Conservation (phyloP, 1,140 invertebrate species). For the Aleiodes sp. region DNA sequence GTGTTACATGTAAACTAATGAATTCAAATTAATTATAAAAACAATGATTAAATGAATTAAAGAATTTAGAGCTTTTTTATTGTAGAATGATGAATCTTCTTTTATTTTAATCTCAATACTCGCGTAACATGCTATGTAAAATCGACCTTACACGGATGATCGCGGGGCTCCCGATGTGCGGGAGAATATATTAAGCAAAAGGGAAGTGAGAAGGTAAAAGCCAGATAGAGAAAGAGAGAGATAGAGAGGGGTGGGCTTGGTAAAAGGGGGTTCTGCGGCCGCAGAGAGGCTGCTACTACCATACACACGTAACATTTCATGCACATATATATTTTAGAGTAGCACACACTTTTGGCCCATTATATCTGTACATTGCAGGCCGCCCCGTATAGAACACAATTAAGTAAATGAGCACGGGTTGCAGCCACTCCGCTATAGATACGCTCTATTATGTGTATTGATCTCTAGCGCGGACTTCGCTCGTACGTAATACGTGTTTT, state of each 20-base stretch:
- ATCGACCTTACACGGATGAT: neutral
- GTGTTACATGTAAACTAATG: too few relatives aligned
- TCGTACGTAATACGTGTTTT: slow-evolving; percentile 64
- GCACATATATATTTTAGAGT: slow-evolving; percentile 24
- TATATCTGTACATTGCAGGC: slow-evolving; percentile 16
- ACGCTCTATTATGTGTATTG: slow-evolving; percentile 66
- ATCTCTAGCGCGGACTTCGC: slow-evolving; percentile 61
- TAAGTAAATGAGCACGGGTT: slow-evolving; percentile 67
- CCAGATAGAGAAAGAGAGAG: neutral
- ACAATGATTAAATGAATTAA: too few relatives aligned
- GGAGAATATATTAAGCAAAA: neutral
- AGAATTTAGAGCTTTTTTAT: too few relatives aligned
- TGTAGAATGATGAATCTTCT: too few relatives aligned
- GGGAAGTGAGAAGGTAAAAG: neutral
- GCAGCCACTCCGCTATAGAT: slow-evolving; percentile 59
- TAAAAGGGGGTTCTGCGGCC: slow-evolving; percentile 10
- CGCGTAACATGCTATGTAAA: neutral
- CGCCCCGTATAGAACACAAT: slow-evolving; percentile 64
- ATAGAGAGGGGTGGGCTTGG: neutral
- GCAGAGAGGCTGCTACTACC: slow-evolving; percentile 34
- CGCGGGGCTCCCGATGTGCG: neutral
- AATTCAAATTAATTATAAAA: too few relatives aligned
- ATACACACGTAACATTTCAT: too few relatives aligned
- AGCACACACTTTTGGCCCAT: slow-evolving; percentile 18
- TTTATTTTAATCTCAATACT: neutral